phyloP scores from a whole-genome alignment of 2,888 invertebrate species.

The Hydroisotoma schaefferi region DNA sequence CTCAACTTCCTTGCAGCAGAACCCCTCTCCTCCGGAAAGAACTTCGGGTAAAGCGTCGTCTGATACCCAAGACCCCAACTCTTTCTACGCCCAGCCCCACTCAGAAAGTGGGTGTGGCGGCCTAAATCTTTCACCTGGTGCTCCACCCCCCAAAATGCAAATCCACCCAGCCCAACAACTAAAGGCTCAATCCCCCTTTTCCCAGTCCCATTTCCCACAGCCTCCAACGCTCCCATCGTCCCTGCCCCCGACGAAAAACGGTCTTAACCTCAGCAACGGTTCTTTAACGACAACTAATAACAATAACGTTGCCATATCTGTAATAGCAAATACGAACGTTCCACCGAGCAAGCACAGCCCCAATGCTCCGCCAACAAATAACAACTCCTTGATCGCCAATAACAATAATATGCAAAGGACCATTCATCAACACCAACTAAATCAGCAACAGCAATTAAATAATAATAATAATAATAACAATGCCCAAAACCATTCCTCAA shows the following conservation, averaged over 20 bases:
- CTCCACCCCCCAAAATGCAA: constrained; percentile 3
- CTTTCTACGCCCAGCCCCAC: too few species aligned
- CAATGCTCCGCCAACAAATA: constrained; percentile 1
- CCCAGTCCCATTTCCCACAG: constrained; percentile 4
- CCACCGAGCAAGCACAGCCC: not conserved
- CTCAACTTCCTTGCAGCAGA: constrained; percentile 6
- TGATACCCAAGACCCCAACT: too few species aligned
- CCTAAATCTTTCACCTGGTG: constrained; percentile 23
- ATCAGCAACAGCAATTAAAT: not conserved
- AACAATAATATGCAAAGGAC: constrained; percentile 1
- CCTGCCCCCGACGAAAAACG: constrained; percentile 26
- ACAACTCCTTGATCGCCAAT: constrained; percentile 7
- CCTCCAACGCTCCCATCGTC: constrained; percentile 32
- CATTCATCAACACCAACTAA: not conserved
- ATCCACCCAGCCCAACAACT: not conserved
- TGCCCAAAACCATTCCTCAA: not conserved
- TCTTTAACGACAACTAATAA: too few species aligned
- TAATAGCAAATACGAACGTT: not conserved
- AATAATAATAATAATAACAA: not conserved
- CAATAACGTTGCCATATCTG: constrained; percentile 10
- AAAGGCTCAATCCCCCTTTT: not conserved
- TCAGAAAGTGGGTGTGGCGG: constrained; percentile 16
- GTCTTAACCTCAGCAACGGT: constrained; percentile 19
- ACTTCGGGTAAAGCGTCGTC: too few species aligned
- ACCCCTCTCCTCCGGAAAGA: constrained; percentile 9